A percentile compares a stretch with the other conserved stretches of the same genome.
phyloP scores from a whole-genome alignment of 2,888 invertebrate species.

The Zygothrica quintamaculata region DNA sequence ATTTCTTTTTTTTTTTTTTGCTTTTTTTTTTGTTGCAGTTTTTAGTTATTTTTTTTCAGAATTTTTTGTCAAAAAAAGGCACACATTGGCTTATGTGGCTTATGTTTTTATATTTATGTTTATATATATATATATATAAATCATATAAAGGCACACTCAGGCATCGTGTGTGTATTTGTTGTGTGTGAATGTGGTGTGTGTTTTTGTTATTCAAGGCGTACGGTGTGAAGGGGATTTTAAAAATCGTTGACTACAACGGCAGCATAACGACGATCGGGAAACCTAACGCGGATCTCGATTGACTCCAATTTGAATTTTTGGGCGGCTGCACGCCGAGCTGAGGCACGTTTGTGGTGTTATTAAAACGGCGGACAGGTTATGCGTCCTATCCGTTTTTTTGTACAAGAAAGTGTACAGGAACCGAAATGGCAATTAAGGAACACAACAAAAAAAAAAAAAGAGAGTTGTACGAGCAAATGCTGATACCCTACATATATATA shows the following conservation, averaged over 20 bases:
- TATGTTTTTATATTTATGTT: conserved; percentile 30
- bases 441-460: conserved; percentile 47
- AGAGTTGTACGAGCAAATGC: conserved; percentile 29
- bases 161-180: conserved; percentile 34
- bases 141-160: conserved; percentile 70
- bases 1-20: conserved; percentile 14
- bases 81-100: conserved; percentile 51
- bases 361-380: conserved; percentile 59
- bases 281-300: conserved; percentile 18
- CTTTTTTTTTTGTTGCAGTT: conserved; percentile 10
- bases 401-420: conserved; percentile 73
- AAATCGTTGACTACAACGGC: conserved; percentile 76
- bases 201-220: conserved; percentile 42
- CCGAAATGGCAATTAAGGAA: conserved; percentile 57
- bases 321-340: conserved; percentile 71
- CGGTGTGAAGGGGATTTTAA: conserved; percentile 71
- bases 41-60: conserved; percentile 25
- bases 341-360: conserved; percentile 82
- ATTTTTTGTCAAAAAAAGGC: conserved; percentile 67
- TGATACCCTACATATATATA: conserved; percentile 36
- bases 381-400: conserved; percentile 66
- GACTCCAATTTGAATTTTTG: conserved; percentile 32
- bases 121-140: too few species aligned
- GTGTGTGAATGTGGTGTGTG: conserved; percentile 37
- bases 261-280: conserved; percentile 59